These are phyloP conservation scores for Falco berigora DNA, from an alignment of 2,797 vertebrate species.

Conservation along the genomic window DNA sequence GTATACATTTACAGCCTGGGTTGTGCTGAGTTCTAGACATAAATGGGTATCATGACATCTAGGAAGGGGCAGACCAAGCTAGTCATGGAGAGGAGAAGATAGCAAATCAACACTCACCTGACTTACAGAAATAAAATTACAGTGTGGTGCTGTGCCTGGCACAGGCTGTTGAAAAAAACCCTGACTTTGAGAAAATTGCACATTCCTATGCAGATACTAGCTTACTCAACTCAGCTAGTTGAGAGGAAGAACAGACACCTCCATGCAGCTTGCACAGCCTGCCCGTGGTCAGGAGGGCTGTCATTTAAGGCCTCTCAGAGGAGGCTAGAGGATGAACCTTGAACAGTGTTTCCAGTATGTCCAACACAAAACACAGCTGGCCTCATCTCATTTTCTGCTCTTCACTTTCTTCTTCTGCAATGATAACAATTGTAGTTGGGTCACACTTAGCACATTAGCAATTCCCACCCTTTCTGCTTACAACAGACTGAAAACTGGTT, in stretches of 20 bases:
- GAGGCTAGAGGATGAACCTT: background rate
- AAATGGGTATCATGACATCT: fast-evolving
- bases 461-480: background rate
- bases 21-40: background rate
- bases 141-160: background rate
- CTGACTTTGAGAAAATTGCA: background rate
- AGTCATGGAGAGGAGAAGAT: background rate
- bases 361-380: background rate
- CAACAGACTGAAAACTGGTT: background rate
- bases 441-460: background rate
- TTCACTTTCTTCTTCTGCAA: background rate
- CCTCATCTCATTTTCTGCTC: background rate
- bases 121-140: background rate
- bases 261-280: fast-evolving
- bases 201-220: background rate
- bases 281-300: background rate
- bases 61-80: background rate
- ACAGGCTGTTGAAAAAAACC: background rate
- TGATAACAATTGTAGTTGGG: background rate
- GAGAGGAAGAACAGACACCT: background rate
- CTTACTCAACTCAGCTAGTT: background rate
- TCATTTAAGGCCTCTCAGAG: background rate
- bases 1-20: background rate
- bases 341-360: background rate
- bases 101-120: background rate